Conservation (phyloP, 92 coral and sea anemone genomes). For the Bergia puertoricense region DNA sequence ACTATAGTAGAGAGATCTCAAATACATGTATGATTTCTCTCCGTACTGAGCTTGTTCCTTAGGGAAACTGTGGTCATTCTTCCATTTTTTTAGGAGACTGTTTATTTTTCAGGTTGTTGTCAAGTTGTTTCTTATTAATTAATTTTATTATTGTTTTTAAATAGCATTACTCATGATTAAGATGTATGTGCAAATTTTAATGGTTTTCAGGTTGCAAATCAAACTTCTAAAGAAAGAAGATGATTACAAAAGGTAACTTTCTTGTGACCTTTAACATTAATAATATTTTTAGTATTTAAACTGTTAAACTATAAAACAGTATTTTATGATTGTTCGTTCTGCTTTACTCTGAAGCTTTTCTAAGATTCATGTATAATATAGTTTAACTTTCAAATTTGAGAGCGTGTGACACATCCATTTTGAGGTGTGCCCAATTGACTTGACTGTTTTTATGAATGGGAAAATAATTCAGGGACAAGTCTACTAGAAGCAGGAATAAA, state of each 20-base stretch:
- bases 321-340: neutral
- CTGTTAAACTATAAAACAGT: neutral
- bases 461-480: too few relatives aligned
- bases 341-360: neutral
- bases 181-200: neutral
- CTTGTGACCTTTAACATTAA: neutral
- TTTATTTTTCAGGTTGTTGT: neutral
- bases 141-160: neutral
- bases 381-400: too few relatives aligned
- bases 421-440: too few relatives aligned
- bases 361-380: too few relatives aligned
- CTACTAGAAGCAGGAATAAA: too few relatives aligned
- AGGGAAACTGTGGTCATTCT: neutral
- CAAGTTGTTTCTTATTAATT: neutral
- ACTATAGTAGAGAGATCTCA: too few relatives aligned
- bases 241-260: constrained; percentile 7
- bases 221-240: constrained; percentile 15
- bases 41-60: too few relatives aligned
- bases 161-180: neutral
- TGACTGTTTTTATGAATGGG: too few relatives aligned
- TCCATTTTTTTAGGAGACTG: neutral
- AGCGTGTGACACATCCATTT: too few relatives aligned
- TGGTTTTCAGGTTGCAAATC: constrained; percentile 16
- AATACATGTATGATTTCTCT: too few relatives aligned
- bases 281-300: neutral